Evolutionary conservation across 2,888 invertebrate species (phyloP).

Genomic region (Apodemia mormo): DNA sequence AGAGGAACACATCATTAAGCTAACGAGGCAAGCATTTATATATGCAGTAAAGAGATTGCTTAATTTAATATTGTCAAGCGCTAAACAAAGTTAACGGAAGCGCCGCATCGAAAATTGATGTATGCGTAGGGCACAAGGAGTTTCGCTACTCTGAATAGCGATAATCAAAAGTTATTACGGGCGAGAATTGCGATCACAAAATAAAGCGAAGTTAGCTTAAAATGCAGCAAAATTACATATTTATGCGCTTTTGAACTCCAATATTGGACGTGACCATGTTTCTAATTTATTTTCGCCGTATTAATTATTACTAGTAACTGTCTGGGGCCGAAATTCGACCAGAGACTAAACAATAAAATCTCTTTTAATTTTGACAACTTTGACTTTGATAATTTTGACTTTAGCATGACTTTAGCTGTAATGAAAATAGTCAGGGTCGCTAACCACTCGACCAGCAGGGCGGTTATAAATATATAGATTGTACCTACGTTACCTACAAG

Average conservation of each 20-base stretch:
- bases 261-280: not conserved
- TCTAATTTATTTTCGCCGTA: not conserved
- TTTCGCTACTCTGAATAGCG: slow-evolving; percentile 12
- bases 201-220: not conserved
- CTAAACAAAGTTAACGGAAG: slow-evolving; percentile 7
- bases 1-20: not conserved
- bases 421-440: no score
- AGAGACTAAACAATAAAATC: no score
- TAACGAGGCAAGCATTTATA: not conserved
- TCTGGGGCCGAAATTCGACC: no score
- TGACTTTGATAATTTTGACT: no score
- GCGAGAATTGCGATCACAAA: not conserved
- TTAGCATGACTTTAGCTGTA: no score
- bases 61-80: slow-evolving; percentile 1
- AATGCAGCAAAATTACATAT: not conserved
- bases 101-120: slow-evolving; percentile 4
- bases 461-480: no score
- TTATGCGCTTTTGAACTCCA: not conserved
- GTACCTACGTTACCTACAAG: no score
- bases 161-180: slow-evolving; percentile 2
- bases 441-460: no score
- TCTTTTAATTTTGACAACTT: no score
- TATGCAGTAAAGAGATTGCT: slow-evolving; percentile 8
- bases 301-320: no score
- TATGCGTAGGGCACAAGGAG: slow-evolving; percentile 2